A percentile compares a stretch with the other conserved stretches of the same genome.
phyloP scores from a whole-genome alignment of 2,113 vertebrate species.

The Micromys minutus region DNA sequence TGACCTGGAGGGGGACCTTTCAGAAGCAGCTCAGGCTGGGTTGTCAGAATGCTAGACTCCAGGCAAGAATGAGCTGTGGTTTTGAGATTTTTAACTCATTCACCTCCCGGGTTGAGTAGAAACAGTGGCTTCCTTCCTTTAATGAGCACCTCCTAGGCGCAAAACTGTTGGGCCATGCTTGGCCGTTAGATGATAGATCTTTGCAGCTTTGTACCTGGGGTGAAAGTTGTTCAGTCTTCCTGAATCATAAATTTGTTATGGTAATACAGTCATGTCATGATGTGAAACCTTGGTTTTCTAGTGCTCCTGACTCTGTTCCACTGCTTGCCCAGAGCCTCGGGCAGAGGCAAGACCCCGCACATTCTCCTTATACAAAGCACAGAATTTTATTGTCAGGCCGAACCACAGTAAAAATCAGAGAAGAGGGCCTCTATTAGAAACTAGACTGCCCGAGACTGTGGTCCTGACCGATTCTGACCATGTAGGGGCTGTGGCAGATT shows the following conservation, averaged over 20 bases:
- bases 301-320: neutral
- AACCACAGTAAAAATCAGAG: neutral
- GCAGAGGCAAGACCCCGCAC: neutral
- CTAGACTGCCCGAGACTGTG: neutral
- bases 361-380: neutral
- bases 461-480: neutral
- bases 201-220: neutral
- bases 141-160: slow-evolving; percentile 53
- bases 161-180: neutral
- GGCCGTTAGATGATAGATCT: neutral
- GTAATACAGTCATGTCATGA: neutral
- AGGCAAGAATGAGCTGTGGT: slow-evolving; percentile 29
- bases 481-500: neutral
- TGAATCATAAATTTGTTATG: neutral
- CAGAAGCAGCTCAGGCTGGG: neutral
- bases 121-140: slow-evolving; percentile 37
- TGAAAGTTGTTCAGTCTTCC: neutral
- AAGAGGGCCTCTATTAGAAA: neutral
- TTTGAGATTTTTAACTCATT: slow-evolving; percentile 41
- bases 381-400: neutral
- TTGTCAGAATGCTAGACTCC: neutral
- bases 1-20: neutral
- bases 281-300: neutral
- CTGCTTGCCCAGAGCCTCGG: neutral
- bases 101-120: slow-evolving; percentile 9